phyloP scores from a whole-genome alignment of 2,113 vertebrate species.

The Lichenostomus cassidix region DNA sequence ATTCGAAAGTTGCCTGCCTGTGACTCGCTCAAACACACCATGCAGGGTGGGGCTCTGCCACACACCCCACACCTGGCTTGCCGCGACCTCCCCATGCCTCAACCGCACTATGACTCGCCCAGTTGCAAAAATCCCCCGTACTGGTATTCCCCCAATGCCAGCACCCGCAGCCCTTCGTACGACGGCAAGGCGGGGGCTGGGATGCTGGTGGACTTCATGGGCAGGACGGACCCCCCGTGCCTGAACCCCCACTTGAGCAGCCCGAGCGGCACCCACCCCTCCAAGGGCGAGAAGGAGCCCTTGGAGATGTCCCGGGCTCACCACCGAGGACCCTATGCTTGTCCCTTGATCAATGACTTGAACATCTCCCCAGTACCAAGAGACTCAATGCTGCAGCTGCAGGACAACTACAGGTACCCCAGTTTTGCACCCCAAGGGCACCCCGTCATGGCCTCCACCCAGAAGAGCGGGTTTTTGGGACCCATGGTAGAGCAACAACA shows the following conservation, averaged over 20 bases:
- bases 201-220: constrained; percentile 84
- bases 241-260: constrained; percentile 83
- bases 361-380: constrained; percentile 91
- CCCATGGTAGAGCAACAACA: constrained; percentile 93
- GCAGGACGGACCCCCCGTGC: constrained; percentile 78
- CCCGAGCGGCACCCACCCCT: constrained; percentile 74
- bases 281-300: constrained; percentile 87
- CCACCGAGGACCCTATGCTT: constrained; percentile 78
- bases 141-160: constrained; percentile 90
- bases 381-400: constrained; percentile 90
- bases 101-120: constrained; percentile 94
- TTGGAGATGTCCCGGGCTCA: constrained; percentile 82
- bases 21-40: constrained; percentile 86
- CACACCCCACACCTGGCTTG: constrained; percentile 77
- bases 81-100: constrained; percentile 86
- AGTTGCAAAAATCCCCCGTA: constrained; percentile 94
- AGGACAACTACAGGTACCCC: constrained; percentile 91
- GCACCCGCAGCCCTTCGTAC: constrained; percentile 83
- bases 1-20: constrained; percentile 84
- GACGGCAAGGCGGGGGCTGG: constrained; percentile 79
- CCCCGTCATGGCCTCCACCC: constrained; percentile 79
- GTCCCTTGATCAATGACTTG: constrained; percentile 84
- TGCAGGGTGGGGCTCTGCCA: constrained; percentile 65
- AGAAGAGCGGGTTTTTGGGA: constrained; percentile 89
- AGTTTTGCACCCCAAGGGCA: constrained; percentile 84